Conservation (phyloP, 2,888 invertebrate genomes). For the Flexamia atlantica region DNA sequence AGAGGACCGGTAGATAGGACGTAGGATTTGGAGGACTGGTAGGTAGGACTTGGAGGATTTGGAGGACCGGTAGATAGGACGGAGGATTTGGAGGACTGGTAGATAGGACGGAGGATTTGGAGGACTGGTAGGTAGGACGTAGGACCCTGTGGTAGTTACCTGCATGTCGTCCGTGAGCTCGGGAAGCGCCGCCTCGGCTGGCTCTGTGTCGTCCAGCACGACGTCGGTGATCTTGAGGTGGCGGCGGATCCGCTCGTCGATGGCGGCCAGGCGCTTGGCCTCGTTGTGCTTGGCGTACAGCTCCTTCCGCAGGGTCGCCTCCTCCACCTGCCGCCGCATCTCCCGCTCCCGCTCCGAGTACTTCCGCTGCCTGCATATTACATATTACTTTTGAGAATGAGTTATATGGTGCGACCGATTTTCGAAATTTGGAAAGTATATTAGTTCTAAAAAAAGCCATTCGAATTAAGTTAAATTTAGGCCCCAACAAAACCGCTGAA, state of each 20-base stretch:
- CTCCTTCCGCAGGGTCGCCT: slow-evolving; percentile 70
- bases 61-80: too few relatives aligned
- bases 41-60: too few relatives aligned
- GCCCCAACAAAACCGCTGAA: too few relatives aligned
- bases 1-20: too few relatives aligned
- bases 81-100: too few relatives aligned
- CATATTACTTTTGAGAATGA: not conserved
- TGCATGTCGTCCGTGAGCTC: slow-evolving; percentile 84
- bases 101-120: too few relatives aligned
- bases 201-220: slow-evolving; percentile 76
- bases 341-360: slow-evolving; percentile 73
- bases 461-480: too few relatives aligned
- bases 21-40: too few relatives aligned
- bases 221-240: slow-evolving; percentile 75
- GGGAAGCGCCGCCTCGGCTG: slow-evolving; percentile 77
- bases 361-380: slow-evolving; percentile 70
- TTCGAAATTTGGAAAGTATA: too few relatives aligned
- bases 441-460: too few relatives aligned
- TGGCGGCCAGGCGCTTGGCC: slow-evolving; percentile 72
- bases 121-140: too few relatives aligned
- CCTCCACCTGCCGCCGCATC: slow-evolving; percentile 74
- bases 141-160: slow-evolving; percentile 70
- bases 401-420: too few relatives aligned
- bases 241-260: slow-evolving; percentile 74
- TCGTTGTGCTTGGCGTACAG: slow-evolving; percentile 72